phyloP scores from a whole-genome alignment of 2,113 vertebrate genomes.

The Clarias macrocephalus region DNA sequence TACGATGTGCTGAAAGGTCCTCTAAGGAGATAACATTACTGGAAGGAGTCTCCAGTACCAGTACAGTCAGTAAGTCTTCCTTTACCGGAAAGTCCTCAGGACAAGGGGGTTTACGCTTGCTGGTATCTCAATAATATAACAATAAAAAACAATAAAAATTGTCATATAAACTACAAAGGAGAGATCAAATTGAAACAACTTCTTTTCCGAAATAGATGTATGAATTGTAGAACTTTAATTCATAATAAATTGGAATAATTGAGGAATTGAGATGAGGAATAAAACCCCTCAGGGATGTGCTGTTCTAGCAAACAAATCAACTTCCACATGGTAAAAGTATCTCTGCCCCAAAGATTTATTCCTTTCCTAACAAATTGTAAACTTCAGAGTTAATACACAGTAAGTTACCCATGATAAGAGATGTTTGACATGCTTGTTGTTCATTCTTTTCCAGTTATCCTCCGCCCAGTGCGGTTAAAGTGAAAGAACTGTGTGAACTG shows the following conservation, averaged over 20 bases:
- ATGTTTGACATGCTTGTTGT: background rate
- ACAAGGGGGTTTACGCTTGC: background rate
- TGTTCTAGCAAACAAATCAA: background rate
- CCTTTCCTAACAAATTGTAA: background rate
- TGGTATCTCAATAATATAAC: background rate
- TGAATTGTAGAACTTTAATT: background rate
- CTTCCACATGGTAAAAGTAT: background rate
- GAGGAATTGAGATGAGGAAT: background rate
- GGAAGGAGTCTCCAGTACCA: background rate
- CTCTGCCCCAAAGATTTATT: no score
- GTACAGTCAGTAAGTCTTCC: no score
- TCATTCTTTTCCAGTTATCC: constrained; percentile 61
- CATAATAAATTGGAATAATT: background rate
- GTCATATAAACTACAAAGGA: no score
- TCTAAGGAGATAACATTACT: background rate
- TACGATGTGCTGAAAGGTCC: background rate
- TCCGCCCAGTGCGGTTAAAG: constrained; percentile 61
- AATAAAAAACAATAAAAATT: no score
- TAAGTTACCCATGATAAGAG: background rate
- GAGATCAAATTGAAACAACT: background rate
- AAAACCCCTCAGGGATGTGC: background rate
- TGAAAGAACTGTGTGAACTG: constrained; percentile 73
- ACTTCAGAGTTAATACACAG: background rate
- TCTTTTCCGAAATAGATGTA: background rate
- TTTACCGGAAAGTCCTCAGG: no score